These are phyloP conservation scores for Pitangus sulphuratus DNA, from an alignment of 2,797 vertebrate genomes.

Conservation along the genomic window DNA sequence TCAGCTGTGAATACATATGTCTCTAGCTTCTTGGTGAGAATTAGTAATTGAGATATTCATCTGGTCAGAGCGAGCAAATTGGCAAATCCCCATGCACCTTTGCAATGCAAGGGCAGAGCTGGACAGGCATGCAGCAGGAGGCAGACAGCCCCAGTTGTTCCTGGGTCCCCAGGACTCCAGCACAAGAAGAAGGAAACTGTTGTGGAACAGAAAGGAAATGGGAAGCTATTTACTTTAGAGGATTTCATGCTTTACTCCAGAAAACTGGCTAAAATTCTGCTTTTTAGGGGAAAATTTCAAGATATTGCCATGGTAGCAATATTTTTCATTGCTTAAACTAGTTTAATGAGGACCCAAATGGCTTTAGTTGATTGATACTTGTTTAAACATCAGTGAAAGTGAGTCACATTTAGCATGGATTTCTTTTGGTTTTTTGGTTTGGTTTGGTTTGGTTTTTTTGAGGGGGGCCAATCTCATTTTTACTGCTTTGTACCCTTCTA, in stretches of 20 bases:
- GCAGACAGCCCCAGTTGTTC: constrained; percentile 18
- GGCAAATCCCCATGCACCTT: not conserved
- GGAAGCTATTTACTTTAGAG: constrained; percentile 65
- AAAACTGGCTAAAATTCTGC: constrained; percentile 60
- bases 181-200: constrained; percentile 56
- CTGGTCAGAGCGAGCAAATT: not conserved
- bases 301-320: not conserved
- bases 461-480: not conserved
- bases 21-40: not conserved
- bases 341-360: not conserved
- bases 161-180: not conserved
- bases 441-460: not conserved
- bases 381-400: not conserved
- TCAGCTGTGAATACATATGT: not conserved
- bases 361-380: not conserved
- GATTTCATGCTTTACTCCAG: constrained; percentile 73
- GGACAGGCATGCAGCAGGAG: not conserved
- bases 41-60: not conserved
- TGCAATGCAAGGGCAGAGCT: not conserved
- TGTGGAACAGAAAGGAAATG: constrained; percentile 54
- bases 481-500: not conserved
- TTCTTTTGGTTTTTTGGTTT: not conserved
- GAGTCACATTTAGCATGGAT: not conserved
- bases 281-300: constrained; percentile 66
- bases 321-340: constrained; percentile 45